These are phyloP conservation scores for Callospermophilus lateralis DNA, from an alignment of 2,113 vertebrate genomes.

Conservation along the genomic window DNA sequence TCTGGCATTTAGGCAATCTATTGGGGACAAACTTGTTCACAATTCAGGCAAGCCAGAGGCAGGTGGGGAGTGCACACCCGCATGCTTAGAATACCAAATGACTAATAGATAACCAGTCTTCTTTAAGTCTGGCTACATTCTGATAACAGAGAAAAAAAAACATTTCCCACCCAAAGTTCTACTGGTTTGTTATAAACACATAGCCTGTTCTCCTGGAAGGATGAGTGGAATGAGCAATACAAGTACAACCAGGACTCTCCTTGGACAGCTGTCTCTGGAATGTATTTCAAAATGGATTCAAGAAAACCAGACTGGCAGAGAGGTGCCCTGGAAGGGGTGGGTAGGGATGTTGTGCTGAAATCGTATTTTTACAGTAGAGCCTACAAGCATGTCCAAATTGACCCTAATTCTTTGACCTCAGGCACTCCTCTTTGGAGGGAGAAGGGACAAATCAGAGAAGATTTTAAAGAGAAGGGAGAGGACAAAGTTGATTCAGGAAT, in stretches of 20 bases:
- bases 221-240: slow-evolving; percentile 1
- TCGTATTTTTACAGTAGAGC: not conserved
- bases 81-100: slow-evolving; percentile 72
- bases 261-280: not conserved
- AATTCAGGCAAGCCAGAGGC: slow-evolving; percentile 53
- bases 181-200: slow-evolving; percentile 52
- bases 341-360: not conserved
- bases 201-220: slow-evolving; percentile 54
- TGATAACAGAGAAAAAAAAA: slow-evolving; percentile 67
- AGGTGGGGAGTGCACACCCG: slow-evolving; percentile 64
- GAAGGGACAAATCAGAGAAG: not conserved
- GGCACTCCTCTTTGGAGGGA: not conserved
- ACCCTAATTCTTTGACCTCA: slow-evolving; percentile 18
- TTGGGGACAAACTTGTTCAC: slow-evolving; percentile 35
- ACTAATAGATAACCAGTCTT: slow-evolving; percentile 79
- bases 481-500: slow-evolving; percentile 16
- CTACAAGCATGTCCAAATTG: slow-evolving; percentile 23
- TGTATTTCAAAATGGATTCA: not conserved
- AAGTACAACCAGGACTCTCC: slow-evolving; percentile 38
- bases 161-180: slow-evolving; percentile 62
- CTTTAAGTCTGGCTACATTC: slow-evolving; percentile 68
- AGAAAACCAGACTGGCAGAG: not conserved
- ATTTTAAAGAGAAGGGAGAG: slow-evolving; percentile 10
- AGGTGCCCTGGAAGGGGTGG: not conserved
- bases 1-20: slow-evolving; percentile 14